Base-by-base conservation (phyloP, 2,888 invertebrate genomes). In the Nephrocerus scutellatus region DNA sequence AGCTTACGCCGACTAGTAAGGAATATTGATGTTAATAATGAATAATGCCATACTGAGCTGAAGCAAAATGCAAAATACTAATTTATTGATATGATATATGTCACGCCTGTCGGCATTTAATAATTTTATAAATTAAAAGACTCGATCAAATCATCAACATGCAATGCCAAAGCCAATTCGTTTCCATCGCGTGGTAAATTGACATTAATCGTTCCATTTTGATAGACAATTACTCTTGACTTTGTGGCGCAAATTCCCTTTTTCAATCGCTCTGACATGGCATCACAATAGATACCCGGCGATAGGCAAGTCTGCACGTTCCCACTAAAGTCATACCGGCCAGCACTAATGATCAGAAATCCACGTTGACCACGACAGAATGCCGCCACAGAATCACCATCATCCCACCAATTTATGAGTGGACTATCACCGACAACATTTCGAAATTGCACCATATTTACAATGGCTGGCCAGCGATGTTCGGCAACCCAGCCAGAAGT, bases 241-340 rank as follows among this genome's bases (percentile, higher is more conserved):
- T 22, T 10, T 7, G 7, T 10, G 22, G 8, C 8, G 22, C 22
- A 22, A 22, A 8, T 10, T 7, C 22, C 22, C 7, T 22, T 22
- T 10, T 7, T 7, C 22, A 8, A 8, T 8, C 22, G 22, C 7
- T 7, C 10, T 10, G 22, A 22, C 22, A 53, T 45, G 14, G 52
- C 43, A 64, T 91, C 89, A 61, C 91, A 91, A 66, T 91, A 91
- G 1, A 53, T 70, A n/a, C 91, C 90, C 33, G 76, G 69, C 5
- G 83, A 80, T 8, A 89, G 72, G 43, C 80, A 80, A 2, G 80
- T 82, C 68, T 76, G 62, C 24, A 74, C 74, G 54, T 85, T 86
- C 13, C 39, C 43, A 13, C 15, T 36, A 28, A 47, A 51, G 19
- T 46, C 43, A 10, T 22, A 22, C 21, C 82, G 0, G 87, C 85